phyloP scores from a whole-genome alignment of 2,797 vertebrate species.

The Danio choprae region DNA sequence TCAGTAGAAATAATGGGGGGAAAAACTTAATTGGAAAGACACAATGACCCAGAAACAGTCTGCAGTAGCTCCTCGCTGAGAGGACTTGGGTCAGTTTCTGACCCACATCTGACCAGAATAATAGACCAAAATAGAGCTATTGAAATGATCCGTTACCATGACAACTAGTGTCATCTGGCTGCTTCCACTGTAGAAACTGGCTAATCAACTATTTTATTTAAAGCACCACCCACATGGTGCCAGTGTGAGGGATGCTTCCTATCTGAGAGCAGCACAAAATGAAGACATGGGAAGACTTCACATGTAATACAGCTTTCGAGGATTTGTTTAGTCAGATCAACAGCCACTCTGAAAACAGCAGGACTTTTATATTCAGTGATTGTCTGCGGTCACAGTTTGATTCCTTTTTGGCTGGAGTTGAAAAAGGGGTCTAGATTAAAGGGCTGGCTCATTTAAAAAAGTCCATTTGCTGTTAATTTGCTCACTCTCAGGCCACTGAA shows the following conservation, averaged over 20 bases:
- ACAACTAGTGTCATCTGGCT: slow-evolving; percentile 30
- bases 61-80: background rate
- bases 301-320: slow-evolving; percentile 3
- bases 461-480: no score
- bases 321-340: slow-evolving; percentile 8
- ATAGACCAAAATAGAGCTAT: slow-evolving; percentile 48
- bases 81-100: slow-evolving; percentile 15
- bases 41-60: background rate
- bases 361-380: background rate
- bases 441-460: no score
- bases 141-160: slow-evolving; percentile 21
- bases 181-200: slow-evolving; percentile 17
- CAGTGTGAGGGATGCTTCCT: slow-evolving; percentile 13
- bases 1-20: no score
- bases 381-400: background rate
- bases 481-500: no score
- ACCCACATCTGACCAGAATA: slow-evolving; percentile 26
- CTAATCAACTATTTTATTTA: slow-evolving; percentile 48
- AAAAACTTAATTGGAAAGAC: background rate
- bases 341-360: background rate
- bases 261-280: slow-evolving; percentile 11
- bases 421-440: background rate
- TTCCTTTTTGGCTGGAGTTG: background rate
- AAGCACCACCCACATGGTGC: slow-evolving; percentile 50
- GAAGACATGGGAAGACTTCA: slow-evolving; percentile 23